A percentile compares a stretch with the other conserved stretches of the same genome.
Evolutionary conservation across 2,888 invertebrate genomes (phyloP).

Genomic region (Abrostola triplasia): DNA sequence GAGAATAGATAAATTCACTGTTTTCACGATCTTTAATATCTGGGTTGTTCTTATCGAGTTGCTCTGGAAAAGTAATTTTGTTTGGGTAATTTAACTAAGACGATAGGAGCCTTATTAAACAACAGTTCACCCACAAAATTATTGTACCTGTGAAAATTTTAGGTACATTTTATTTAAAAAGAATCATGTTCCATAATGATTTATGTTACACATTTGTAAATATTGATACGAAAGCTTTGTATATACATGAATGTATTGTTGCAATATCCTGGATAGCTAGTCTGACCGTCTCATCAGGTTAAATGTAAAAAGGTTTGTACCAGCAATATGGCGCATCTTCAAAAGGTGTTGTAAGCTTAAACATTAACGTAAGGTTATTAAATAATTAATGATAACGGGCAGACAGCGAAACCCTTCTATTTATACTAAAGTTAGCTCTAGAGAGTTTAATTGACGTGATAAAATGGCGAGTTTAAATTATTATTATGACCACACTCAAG

Average conservation of each 20-base stretch:
- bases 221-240: conserved; percentile 46
- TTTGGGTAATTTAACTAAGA: conserved; percentile 45
- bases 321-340: conserved; percentile 18
- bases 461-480: conserved; percentile 29
- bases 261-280: conserved; percentile 21
- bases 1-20: conserved; percentile 37
- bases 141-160: no score
- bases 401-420: conserved; percentile 50
- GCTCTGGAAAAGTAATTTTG: conserved; percentile 47
- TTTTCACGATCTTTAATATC: conserved; percentile 46
- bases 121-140: conserved; percentile 19
- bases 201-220: conserved; percentile 34
- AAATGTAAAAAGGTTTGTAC: conserved; percentile 24
- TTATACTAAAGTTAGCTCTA: conserved; percentile 46
- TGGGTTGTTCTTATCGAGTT: conserved; percentile 44
- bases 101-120: conserved; percentile 28
- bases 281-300: conserved; percentile 19
- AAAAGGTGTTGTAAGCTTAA: conserved; percentile 50
- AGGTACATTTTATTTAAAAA: conserved; percentile 19
- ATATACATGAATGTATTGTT: conserved; percentile 37
- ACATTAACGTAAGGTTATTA: conserved; percentile 34
- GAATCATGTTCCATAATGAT: conserved; percentile 6
- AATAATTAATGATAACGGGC: conserved; percentile 40
- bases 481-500: conserved; percentile 13
- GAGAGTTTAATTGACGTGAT: conserved; percentile 40